Conservation (phyloP, 2,113 vertebrate species). For the Crotalus viridis region DNA sequence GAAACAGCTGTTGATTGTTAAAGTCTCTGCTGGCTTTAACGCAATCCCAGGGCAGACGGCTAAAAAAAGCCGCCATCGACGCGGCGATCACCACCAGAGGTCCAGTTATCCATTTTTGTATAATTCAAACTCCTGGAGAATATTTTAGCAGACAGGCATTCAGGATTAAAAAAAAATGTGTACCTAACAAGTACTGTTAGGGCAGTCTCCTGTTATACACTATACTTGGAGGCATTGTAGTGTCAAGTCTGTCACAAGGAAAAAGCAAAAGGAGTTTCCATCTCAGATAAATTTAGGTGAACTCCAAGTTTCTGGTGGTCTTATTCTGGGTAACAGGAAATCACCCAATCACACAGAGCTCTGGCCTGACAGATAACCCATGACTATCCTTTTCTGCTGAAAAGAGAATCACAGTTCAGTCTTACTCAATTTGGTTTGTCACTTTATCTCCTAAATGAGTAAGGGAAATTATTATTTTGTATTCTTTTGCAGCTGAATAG, state of each 20-base stretch:
- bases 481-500: neutral
- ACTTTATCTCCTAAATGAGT: neutral
- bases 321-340: neutral
- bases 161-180: neutral
- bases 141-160: neutral
- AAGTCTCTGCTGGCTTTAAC: too few species aligned
- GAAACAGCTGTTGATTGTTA: too few species aligned
- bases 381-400: neutral
- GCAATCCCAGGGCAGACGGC: too few species aligned
- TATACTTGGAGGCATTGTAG: neutral
- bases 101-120: neutral
- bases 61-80: too few species aligned
- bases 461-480: neutral
- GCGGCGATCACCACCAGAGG: too few species aligned
- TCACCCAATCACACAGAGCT: neutral
- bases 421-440: neutral
- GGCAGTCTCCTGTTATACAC: neutral
- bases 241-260: neutral
- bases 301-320: neutral
- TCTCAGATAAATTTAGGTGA: neutral
- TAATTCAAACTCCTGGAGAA: neutral
- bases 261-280: neutral
- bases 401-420: neutral
- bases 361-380: neutral
- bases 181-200: neutral